A percentile compares a stretch with the other conserved stretches of the same genome.
Conservation (phyloP, 2,113 vertebrate genomes). For the Xiphophorus hellerii region DNA sequence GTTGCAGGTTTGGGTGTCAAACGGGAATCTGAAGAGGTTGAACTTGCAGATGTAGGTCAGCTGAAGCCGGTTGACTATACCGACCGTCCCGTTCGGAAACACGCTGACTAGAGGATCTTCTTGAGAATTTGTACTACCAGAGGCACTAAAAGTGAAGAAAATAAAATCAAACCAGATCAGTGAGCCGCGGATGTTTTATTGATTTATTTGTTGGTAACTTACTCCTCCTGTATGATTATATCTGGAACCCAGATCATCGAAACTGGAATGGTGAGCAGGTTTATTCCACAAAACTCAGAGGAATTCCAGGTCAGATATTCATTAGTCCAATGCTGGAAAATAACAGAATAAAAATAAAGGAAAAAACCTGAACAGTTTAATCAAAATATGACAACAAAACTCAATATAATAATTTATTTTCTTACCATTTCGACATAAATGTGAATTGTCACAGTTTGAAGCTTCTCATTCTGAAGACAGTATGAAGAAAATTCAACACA, state of each 20-base stretch:
- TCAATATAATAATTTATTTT: background rate
- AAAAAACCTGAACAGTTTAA: too few species aligned
- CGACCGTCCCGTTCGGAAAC: background rate
- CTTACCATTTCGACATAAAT: slow-evolving; percentile 2
- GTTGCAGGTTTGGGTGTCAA: slow-evolving; percentile 47
- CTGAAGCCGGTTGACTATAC: background rate
- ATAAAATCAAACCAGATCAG: background rate
- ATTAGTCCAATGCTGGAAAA: slow-evolving; percentile 61
- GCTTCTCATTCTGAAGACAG: slow-evolving; percentile 24
- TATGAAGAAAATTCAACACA: background rate
- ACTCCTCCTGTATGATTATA: slow-evolving; percentile 53
- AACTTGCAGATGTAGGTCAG: slow-evolving; percentile 50
- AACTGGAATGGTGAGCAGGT: slow-evolving; percentile 15
- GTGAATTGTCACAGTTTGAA: slow-evolving; percentile 12
- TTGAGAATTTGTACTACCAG: background rate
- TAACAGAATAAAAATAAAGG: background rate
- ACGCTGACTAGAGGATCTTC: background rate
- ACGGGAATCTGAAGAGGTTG: slow-evolving; percentile 52
- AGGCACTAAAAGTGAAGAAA: background rate
- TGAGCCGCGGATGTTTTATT: background rate
- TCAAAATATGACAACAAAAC: background rate
- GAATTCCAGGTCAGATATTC: slow-evolving; percentile 65
- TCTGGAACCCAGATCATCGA: slow-evolving; percentile 70
- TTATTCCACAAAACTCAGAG: slow-evolving; percentile 63
- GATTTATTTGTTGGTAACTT: background rate